phyloP scores from a whole-genome alignment of 1,140 invertebrate species.

The Proales similis region DNA sequence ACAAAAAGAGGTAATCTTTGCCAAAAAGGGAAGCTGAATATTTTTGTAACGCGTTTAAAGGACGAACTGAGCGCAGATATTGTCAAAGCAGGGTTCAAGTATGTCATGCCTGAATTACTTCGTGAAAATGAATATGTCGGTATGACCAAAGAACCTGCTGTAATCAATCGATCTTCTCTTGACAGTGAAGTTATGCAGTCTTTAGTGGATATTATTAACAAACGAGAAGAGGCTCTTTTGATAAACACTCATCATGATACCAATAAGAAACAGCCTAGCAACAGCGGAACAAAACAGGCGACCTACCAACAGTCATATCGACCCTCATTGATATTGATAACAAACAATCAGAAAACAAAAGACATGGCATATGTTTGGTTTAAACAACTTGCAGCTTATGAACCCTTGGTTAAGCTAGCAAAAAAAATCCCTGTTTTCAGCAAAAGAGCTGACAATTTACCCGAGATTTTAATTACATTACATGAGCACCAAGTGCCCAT shows the following conservation, averaged over 20 bases:
- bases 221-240: slow-evolving; percentile 23
- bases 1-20: too few species aligned
- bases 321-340: slow-evolving; percentile 31
- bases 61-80: slow-evolving; percentile 17
- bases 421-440: slow-evolving; percentile 37
- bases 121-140: slow-evolving; percentile 26
- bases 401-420: slow-evolving; percentile 26
- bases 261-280: slow-evolving; percentile 33
- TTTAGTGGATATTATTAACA: slow-evolving; percentile 18
- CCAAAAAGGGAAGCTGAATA: too few species aligned
- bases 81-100: slow-evolving; percentile 9
- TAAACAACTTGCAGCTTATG: slow-evolving; percentile 35
- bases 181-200: slow-evolving; percentile 14
- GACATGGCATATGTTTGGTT: slow-evolving; percentile 36
- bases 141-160: slow-evolving; percentile 21
- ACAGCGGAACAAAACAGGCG: not conserved
- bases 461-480: slow-evolving; percentile 33
- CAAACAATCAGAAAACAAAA: slow-evolving; percentile 31
- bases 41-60: too few species aligned
- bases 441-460: slow-evolving; percentile 28
- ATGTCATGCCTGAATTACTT: slow-evolving; percentile 26
- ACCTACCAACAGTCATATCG: slow-evolving; percentile 19
- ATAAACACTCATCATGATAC: slow-evolving; percentile 13
- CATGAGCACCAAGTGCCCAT: slow-evolving; percentile 33
- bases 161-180: slow-evolving; percentile 16